A percentile compares a stretch with the other conserved stretches of the same genome.
Evolutionary conservation across 2,888 invertebrate species (phyloP).

Genomic region (Pollenia griseotomentosa): DNA sequence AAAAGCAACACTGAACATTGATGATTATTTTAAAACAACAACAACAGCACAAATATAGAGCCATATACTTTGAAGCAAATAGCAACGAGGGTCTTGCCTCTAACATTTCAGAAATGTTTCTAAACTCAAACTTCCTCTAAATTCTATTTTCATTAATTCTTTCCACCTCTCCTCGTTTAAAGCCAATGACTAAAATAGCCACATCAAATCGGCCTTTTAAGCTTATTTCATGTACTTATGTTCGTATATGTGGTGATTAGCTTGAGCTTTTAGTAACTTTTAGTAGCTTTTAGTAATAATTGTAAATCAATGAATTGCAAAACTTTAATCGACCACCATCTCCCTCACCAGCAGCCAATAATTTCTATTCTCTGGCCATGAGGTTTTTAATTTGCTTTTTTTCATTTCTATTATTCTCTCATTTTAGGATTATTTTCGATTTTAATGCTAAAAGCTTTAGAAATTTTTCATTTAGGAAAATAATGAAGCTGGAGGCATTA

Average conservation of each 20-base stretch:
- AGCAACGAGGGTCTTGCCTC: neutral
- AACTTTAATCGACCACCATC: constrained; percentile 72
- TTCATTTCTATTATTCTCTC: neutral
- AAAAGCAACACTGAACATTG: constrained; percentile 66
- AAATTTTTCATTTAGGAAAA: neutral
- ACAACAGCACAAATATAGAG: too few species aligned
- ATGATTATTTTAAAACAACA: constrained; percentile 20
- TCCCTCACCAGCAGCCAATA: constrained; percentile 71
- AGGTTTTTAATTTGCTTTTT: neutral
- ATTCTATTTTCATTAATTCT: neutral
- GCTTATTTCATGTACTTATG: constrained; percentile 40
- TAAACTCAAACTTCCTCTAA: neutral
- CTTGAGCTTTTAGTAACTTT: constrained; percentile 54
- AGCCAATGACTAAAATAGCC: neutral
- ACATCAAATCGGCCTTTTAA: constrained; percentile 22
- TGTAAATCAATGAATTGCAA: constrained; percentile 79
- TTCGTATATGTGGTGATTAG: constrained; percentile 69
- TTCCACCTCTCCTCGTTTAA: neutral
- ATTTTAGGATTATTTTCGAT: neutral
- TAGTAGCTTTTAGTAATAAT: constrained; percentile 77
- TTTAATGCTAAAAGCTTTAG: constrained; percentile 49
- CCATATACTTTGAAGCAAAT: neutral
- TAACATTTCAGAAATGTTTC: neutral
- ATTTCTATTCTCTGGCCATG: constrained; percentile 16
- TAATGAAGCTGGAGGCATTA: neutral